Conservation (phyloP, 2,888 invertebrate genomes). For the Limnephilus lunatus region DNA sequence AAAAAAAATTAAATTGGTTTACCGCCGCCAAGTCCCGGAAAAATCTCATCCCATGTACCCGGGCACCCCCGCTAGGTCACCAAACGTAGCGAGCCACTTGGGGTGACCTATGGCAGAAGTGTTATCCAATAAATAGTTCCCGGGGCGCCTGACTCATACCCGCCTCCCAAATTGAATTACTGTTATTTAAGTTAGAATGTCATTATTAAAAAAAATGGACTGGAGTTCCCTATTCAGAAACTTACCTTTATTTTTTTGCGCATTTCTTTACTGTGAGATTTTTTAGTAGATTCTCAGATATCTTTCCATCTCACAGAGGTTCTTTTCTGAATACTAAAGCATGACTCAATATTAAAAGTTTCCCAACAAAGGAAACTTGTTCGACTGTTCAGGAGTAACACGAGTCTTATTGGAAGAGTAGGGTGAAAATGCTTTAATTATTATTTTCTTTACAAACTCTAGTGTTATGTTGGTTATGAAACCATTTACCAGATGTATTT, state of each 20-base stretch:
- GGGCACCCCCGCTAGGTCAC: too few relatives aligned
- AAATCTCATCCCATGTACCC: too few relatives aligned
- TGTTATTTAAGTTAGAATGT: too few relatives aligned
- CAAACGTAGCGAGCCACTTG: too few relatives aligned
- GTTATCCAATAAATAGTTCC: too few relatives aligned
- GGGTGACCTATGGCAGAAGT: too few relatives aligned
- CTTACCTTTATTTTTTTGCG: not conserved
- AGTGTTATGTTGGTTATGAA: not conserved
- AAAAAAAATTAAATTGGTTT: too few relatives aligned
- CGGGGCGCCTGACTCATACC: too few relatives aligned
- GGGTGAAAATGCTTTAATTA: not conserved
- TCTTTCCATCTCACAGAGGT: not conserved
- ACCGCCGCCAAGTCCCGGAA: too few relatives aligned
- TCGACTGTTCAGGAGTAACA: constrained; percentile 27
- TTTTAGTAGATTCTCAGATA: not conserved
- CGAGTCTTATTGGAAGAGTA: not conserved
- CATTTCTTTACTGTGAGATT: not conserved
- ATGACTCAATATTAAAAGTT: constrained; percentile 34
- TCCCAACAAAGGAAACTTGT: not conserved
- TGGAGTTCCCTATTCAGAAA: too few relatives aligned
- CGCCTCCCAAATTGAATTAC: too few relatives aligned
- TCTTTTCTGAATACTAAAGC: constrained; percentile 13
- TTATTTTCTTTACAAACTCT: not conserved
- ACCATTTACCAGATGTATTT: not conserved
- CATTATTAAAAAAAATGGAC: too few relatives aligned